Evolutionary conservation across 2,113 vertebrate species (phyloP).

Genomic region (Neodontobutis hainanensis): DNA sequence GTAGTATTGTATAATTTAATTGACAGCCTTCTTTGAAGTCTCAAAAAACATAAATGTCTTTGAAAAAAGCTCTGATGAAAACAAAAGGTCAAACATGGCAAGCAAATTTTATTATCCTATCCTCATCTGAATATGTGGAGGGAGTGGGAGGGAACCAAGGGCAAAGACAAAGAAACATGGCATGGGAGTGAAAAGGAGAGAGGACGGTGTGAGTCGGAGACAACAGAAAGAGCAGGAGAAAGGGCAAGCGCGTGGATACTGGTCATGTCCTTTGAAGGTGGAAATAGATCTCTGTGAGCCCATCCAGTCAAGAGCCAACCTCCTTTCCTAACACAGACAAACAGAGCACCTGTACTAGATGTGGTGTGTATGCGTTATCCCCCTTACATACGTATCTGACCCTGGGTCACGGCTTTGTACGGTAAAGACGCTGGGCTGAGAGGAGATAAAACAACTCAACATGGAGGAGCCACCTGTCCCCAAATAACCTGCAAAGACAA

Average conservation of each 20-base stretch:
- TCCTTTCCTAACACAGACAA: conserved; percentile 31
- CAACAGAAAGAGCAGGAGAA: conserved; percentile 42
- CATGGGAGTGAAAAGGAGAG: conserved; percentile 19
- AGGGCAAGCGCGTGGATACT: conserved; percentile 56
- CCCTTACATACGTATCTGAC: conserved; percentile 54
- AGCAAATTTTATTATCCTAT: conserved; percentile 63
- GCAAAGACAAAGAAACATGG: conserved; percentile 44
- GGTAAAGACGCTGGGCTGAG: conserved; percentile 69
- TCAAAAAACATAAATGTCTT: conserved; percentile 36
- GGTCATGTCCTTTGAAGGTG: conserved; percentile 66
- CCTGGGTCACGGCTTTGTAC: conserved; percentile 69
- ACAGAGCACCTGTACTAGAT: conserved; percentile 49
- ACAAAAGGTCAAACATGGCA: conserved; percentile 36
- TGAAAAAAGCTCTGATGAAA: conserved; percentile 47
- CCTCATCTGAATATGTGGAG: conserved; percentile 71
- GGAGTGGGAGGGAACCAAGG: conserved; percentile 25
- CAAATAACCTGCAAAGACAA: conserved; percentile 62
- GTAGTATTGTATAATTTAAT: neutral
- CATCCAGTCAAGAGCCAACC: conserved; percentile 51
- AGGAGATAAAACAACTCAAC: conserved; percentile 59
- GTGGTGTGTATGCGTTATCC: conserved; percentile 47
- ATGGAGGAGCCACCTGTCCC: conserved; percentile 66
- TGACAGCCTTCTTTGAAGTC: conserved; percentile 29
- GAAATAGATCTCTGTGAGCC: conserved; percentile 69
- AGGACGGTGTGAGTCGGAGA: conserved; percentile 21